Evolutionary conservation across 1,140 invertebrate species (phyloP), one percentile per base, ranked within the genome.

Genomic region (Drosophila lowei): DNA sequence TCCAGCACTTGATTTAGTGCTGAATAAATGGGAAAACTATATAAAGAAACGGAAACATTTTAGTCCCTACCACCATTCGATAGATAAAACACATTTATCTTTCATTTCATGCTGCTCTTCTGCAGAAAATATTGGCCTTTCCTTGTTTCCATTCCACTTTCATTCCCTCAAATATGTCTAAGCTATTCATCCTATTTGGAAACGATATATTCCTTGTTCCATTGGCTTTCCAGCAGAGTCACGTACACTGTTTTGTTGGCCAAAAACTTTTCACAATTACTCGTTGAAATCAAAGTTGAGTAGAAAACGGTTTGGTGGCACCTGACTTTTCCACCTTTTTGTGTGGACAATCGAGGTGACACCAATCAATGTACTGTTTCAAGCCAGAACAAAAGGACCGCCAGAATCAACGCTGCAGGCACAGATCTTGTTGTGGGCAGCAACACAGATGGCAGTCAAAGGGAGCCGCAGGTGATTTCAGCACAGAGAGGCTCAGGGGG

Each of bases 11-110:
- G 34, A 38, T 38, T 38, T 38, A 38, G 11, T 38, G 34, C 11
- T 9, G 30, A 8, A 25, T 23, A 48, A 56, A 49, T 58, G 16
- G 41, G 15, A 16, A 8, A 41, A 67, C 62, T 56, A 25, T 30
- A 42, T 38, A 4, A 13, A 38, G 43, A 23, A 60, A 21, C 8
- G 15, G 28, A 34, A 43, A 70, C 49, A 68, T 67, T 57, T 68
- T 34, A 49, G 68, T 56, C 49, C 13, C n/a, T 2, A 18, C n/a
- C 15, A 16, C 43, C 42, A 42, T 47, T 34, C 23, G 6, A 42
- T 4, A 64, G 25, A 67, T 57, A 57, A 49, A 57, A 16, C 18
- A 23, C 23, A 54, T 48, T 65, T 1, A 30, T 28, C 34, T 53
- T 56, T 42, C 23, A 30, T n/a, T 53, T 13, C 3, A 5, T 25